Evolutionary conservation across 2,113 vertebrate species (phyloP).

Genomic region (Eleginops maclovinus): DNA sequence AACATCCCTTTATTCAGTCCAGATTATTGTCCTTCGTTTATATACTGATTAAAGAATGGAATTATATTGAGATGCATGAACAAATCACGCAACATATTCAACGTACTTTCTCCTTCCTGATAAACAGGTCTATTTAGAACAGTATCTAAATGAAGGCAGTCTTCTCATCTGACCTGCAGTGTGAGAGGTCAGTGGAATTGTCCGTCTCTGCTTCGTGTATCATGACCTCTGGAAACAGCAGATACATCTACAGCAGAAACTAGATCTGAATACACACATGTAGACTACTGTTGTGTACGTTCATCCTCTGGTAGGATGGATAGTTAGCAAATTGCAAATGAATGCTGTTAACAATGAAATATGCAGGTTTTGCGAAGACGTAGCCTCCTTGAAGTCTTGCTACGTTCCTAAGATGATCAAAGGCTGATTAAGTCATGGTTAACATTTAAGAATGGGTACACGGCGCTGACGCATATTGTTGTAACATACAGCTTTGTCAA

Average conservation of each 20-base stretch:
- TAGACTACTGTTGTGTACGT: background rate
- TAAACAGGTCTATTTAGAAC: constrained; percentile 40
- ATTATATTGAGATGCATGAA: background rate
- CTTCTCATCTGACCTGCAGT: constrained; percentile 30
- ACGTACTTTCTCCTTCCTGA: background rate
- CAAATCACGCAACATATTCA: background rate
- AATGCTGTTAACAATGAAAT: background rate
- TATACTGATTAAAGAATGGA: background rate
- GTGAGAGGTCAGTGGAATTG: constrained; percentile 42
- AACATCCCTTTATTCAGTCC: background rate
- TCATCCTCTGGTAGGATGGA: background rate
- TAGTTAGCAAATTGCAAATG: too few species aligned
- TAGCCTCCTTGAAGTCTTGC: too few species aligned
- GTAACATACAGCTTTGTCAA: too few species aligned
- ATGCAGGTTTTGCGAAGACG: too few species aligned
- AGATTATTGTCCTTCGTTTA: background rate
- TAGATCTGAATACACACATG: background rate
- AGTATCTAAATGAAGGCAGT: constrained; percentile 27
- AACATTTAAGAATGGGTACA: too few species aligned
- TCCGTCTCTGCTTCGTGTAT: constrained; percentile 16
- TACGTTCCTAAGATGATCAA: background rate
- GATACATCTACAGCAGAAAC: background rate
- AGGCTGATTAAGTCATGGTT: background rate
- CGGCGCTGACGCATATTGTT: too few species aligned
- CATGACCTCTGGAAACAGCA: constrained; percentile 24